A percentile compares a stretch with the other conserved stretches of the same genome.
Evolutionary conservation across 2,888 invertebrate species (phyloP).

Genomic region (Dorcus hopei): DNA sequence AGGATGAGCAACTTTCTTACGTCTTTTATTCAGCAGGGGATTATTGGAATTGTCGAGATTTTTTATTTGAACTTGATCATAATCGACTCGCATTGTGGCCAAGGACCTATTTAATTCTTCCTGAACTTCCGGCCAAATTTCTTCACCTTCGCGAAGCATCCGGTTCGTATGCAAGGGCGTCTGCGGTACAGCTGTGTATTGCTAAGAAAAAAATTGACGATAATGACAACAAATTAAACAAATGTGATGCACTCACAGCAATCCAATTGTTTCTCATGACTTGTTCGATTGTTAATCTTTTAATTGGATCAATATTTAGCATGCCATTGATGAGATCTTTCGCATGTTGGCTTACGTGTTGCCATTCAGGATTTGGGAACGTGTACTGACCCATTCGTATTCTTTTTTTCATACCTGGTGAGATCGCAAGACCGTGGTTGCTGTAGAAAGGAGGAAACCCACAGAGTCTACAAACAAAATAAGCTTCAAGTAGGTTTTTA

Average conservation of each 20-base stretch:
- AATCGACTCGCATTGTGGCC: slow-evolving; percentile 97
- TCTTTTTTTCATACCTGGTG: slow-evolving; percentile 98
- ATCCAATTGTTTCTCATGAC: slow-evolving; percentile 89
- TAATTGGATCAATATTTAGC: slow-evolving; percentile 90
- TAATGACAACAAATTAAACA: slow-evolving; percentile 47
- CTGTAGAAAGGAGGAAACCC: slow-evolving; percentile 99
- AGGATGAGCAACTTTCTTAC: slow-evolving; percentile 46
- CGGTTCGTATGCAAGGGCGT: slow-evolving; percentile 91
- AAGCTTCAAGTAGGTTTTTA: background rate
- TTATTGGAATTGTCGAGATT: slow-evolving; percentile 91
- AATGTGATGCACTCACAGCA: slow-evolving; percentile 61
- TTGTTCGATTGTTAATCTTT: slow-evolving; percentile 85
- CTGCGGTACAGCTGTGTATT: slow-evolving; percentile 84
- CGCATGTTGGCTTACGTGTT: slow-evolving; percentile 89
- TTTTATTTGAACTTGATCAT: slow-evolving; percentile 93
- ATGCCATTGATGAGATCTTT: slow-evolving; percentile 94
- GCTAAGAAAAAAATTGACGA: slow-evolving; percentile 35
- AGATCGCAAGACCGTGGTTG: slow-evolving; percentile 95
- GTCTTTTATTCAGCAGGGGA: slow-evolving; percentile 81
- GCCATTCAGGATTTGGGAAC: slow-evolving; percentile 95
- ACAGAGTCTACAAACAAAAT: slow-evolving; percentile 62
- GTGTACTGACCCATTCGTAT: slow-evolving; percentile 96
- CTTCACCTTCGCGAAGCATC: slow-evolving; percentile 85
- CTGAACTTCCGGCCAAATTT: slow-evolving; percentile 95
- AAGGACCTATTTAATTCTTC: slow-evolving; percentile 98